These are phyloP conservation scores for Muscina levida DNA, from an alignment of 2,888 invertebrate genomes.

Conservation along the genomic window DNA sequence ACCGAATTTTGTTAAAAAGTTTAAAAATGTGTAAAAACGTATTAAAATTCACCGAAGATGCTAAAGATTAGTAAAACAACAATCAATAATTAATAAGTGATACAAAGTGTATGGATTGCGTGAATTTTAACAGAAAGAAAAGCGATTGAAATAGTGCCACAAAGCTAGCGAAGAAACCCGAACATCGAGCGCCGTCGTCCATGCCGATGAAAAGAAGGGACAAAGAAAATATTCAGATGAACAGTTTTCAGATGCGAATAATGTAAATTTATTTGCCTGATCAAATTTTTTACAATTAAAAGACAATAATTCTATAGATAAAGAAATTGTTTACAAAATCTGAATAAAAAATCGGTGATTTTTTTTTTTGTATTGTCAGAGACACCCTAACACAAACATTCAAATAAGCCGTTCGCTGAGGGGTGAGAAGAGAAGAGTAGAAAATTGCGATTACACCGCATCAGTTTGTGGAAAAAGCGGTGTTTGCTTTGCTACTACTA, in stretches of 20 bases:
- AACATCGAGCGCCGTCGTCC: background rate
- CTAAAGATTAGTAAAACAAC: slow-evolving; percentile 55
- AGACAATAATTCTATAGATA: background rate
- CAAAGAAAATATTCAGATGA: slow-evolving; percentile 34
- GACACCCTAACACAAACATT: slow-evolving; percentile 47
- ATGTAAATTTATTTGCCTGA: background rate
- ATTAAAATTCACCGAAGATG: slow-evolving; percentile 59
- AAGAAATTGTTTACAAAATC: background rate
- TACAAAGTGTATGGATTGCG: slow-evolving; percentile 59
- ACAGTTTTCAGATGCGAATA: background rate
- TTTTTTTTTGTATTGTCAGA: slow-evolving; percentile 21
- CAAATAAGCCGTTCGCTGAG: slow-evolving; percentile 36
- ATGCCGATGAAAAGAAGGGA: slow-evolving; percentile 51
- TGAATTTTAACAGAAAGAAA: slow-evolving; percentile 51
- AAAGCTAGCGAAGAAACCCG: slow-evolving; percentile 47
- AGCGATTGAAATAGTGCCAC: slow-evolving; percentile 66
- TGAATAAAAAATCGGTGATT: background rate
- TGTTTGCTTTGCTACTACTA: slow-evolving; percentile 30
- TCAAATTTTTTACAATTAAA: background rate
- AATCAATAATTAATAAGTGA: slow-evolving; percentile 55
- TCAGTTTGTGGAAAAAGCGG: slow-evolving; percentile 39
- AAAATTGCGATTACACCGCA: slow-evolving; percentile 44
- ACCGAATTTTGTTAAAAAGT: slow-evolving; percentile 62
- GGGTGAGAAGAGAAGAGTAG: slow-evolving; percentile 3
- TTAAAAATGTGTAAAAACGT: slow-evolving; percentile 63